phyloP scores from a whole-genome alignment of 1,140 invertebrate genomes.

The Harlomillsia oculata region DNA sequence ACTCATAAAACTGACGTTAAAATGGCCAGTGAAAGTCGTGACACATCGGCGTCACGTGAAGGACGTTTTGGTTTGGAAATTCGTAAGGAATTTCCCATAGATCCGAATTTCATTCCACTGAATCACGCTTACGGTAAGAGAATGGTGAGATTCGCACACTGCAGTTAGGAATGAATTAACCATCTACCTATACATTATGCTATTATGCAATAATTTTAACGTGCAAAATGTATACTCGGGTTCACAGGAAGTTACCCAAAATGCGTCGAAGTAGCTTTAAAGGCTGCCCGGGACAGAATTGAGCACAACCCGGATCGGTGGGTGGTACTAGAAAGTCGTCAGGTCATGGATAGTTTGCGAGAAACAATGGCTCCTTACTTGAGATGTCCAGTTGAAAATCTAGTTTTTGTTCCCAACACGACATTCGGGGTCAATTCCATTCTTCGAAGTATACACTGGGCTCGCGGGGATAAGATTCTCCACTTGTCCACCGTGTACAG shows the following conservation, averaged over 20 bases:
- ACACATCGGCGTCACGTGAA: too few species aligned
- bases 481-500: conserved; percentile 16
- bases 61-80: too few species aligned
- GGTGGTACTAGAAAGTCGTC: conserved; percentile 5
- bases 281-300: background rate
- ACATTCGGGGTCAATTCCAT: conserved; percentile 24
- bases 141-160: too few species aligned
- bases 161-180: too few species aligned
- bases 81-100: too few species aligned
- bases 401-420: conserved; percentile 24
- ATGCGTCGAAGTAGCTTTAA: conserved; percentile 7
- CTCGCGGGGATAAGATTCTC: conserved; percentile 10
- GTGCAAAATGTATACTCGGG: too few species aligned
- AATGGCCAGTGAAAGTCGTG: too few species aligned
- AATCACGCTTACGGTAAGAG: too few species aligned
- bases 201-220: too few species aligned
- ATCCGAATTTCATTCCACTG: too few species aligned
- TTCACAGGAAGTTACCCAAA: conserved; percentile 20
- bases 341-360: conserved; percentile 8
- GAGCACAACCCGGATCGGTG: conserved; percentile 19
- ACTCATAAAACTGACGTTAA: too few species aligned
- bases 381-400: conserved; percentile 7
- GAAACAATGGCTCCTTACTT: conserved; percentile 1
- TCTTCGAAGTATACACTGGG: conserved; percentile 14
- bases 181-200: too few species aligned